Evolutionary conservation across 2,113 vertebrate species (phyloP).

Genomic region (Zosterops japonicus): DNA sequence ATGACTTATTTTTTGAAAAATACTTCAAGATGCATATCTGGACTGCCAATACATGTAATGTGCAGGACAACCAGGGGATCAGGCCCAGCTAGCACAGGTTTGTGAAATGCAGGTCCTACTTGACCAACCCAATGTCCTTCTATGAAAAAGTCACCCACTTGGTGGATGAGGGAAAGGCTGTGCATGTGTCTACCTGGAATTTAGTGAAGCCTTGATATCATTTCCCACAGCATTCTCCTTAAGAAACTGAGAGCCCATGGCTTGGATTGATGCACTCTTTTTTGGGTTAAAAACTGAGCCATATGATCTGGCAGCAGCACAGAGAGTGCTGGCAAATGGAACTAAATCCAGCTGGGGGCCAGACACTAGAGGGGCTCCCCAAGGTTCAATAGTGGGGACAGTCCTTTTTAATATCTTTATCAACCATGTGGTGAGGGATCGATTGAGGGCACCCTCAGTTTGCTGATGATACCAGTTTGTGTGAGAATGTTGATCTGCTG

Average conservation of each 20-base stretch:
- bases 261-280: neutral
- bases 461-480: neutral
- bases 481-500: neutral
- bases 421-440: fast-evolving
- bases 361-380: neutral
- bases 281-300: neutral
- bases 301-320: neutral
- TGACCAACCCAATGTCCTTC: neutral
- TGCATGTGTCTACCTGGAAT: neutral
- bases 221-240: neutral
- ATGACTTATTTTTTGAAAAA: constrained; percentile 4
- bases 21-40: neutral
- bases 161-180: neutral
- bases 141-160: neutral
- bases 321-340: neutral
- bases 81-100: neutral
- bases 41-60: neutral
- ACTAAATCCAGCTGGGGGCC: neutral
- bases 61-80: neutral
- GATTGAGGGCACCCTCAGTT: fast-evolving
- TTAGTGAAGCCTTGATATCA: neutral
- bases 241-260: neutral
- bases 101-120: neutral
- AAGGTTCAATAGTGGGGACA: fast-evolving
- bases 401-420: neutral